phyloP scores from a whole-genome alignment of 2,888 invertebrate species.

The Gymnosoma rotundatum region DNA sequence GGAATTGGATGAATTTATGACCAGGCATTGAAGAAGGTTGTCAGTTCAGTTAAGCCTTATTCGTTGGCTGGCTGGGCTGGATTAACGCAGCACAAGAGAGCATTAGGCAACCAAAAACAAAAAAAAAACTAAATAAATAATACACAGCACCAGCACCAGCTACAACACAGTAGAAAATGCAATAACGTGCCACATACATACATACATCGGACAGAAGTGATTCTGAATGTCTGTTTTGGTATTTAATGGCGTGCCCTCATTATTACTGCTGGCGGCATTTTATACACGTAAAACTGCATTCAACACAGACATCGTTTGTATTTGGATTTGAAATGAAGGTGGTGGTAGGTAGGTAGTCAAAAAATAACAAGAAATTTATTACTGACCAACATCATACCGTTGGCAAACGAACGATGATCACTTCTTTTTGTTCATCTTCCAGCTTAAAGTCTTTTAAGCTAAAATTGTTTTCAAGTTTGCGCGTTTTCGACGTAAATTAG shows the following conservation, averaged over 20 bases:
- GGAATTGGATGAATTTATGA: conserved; percentile 64
- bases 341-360: conserved; percentile 33
- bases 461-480: conserved; percentile 67
- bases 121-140: too few relatives aligned
- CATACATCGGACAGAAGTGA: conserved; percentile 69
- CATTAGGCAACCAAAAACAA: conserved; percentile 5
- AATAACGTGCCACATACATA: conserved; percentile 36
- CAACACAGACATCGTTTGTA: conserved; percentile 9
- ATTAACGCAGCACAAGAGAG: conserved; percentile 24
- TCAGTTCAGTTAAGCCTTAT: conserved; percentile 36
- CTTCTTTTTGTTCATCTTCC: conserved; percentile 29
- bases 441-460: conserved; percentile 54
- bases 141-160: conserved; percentile 4
- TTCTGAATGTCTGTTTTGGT: conserved; percentile 71
- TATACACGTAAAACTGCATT: conserved; percentile 59
- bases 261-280: conserved; percentile 70
- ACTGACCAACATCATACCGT: conserved; percentile 21
- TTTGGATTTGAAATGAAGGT: conserved; percentile 34
- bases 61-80: conserved; percentile 41
- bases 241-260: conserved; percentile 72
- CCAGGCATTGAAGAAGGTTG: conserved; percentile 47
- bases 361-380: conserved; percentile 53
- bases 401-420: conserved; percentile 25
- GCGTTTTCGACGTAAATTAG: conserved; percentile 78
- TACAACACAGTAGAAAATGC: conserved; percentile 16